Evolutionary conservation across 2,113 vertebrate genomes (phyloP).

Genomic region (Brachyistius frenatus): DNA sequence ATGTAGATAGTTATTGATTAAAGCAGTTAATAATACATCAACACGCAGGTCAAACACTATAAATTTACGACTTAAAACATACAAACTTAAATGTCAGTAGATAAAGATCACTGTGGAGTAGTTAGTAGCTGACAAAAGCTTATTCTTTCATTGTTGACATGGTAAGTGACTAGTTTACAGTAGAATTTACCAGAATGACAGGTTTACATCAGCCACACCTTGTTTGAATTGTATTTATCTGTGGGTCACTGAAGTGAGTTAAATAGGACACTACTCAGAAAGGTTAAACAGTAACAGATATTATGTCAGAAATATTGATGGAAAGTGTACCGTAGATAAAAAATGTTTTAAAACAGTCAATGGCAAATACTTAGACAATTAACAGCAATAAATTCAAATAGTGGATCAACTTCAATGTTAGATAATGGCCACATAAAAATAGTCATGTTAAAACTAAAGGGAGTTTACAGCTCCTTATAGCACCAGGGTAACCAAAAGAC

Average conservation of each 20-base stretch:
- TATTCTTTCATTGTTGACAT: background rate
- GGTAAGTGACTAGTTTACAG: slow-evolving; percentile 14
- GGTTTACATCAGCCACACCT: background rate
- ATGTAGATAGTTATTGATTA: slow-evolving; percentile 21
- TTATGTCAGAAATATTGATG: background rate
- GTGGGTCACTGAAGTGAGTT: slow-evolving; percentile 3
- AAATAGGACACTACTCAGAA: background rate
- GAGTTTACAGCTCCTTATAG: slow-evolving; percentile 30
- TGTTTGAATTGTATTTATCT: background rate
- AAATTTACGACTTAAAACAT: background rate
- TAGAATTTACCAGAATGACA: background rate
- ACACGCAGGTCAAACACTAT: slow-evolving; percentile 19
- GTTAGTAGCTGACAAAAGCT: background rate
- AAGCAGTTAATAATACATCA: slow-evolving; percentile 16
- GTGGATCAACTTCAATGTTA: slow-evolving; percentile 14
- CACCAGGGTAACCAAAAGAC: slow-evolving; percentile 28
- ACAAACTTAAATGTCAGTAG: slow-evolving; percentile 1
- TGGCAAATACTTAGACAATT: background rate
- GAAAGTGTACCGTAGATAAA: no score
- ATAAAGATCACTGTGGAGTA: slow-evolving; percentile 8
- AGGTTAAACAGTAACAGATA: background rate
- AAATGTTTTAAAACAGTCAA: no score
- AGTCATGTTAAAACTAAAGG: slow-evolving; percentile 9
- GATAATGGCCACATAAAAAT: slow-evolving; percentile 24
- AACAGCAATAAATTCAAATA: slow-evolving; percentile 38